These are phyloP conservation scores for Carduelis carduelis DNA, from an alignment of 2,797 vertebrate genomes.

Conservation along the genomic window DNA sequence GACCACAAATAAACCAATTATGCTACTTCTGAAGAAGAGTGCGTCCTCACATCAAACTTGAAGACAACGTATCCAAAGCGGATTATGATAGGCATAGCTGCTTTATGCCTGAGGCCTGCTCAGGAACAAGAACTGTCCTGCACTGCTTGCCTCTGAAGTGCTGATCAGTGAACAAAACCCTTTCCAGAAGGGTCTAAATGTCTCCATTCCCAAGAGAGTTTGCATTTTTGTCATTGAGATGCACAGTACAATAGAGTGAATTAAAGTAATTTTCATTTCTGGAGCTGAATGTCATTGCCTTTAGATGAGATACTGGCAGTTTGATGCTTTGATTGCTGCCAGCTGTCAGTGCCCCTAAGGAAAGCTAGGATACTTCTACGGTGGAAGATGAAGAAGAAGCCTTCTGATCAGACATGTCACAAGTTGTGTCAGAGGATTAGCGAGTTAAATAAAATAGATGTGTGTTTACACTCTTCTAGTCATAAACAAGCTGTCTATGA, in stretches of 20 bases:
- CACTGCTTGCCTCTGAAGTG: background rate
- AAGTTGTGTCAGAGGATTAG: slow-evolving; percentile 31
- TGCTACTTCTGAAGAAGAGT: background rate
- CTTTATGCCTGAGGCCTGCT: background rate
- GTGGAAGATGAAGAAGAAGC: slow-evolving; percentile 29
- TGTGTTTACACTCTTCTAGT: slow-evolving; percentile 24
- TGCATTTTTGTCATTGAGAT: background rate
- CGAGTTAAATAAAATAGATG: slow-evolving; percentile 46
- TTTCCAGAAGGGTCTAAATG: background rate
- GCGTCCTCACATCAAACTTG: background rate
- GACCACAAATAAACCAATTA: background rate
- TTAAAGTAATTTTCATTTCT: slow-evolving; percentile 22
- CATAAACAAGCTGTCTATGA: slow-evolving; percentile 37
- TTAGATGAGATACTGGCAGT: slow-evolving; percentile 25
- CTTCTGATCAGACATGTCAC: slow-evolving; percentile 35
- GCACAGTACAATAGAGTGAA: background rate
- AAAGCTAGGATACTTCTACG: background rate
- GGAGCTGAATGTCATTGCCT: slow-evolving; percentile 39
- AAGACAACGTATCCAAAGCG: background rate
- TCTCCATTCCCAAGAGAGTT: background rate
- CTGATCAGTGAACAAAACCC: background rate
- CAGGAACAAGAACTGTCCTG: background rate
- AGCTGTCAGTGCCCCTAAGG: slow-evolving; percentile 44
- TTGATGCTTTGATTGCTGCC: slow-evolving; percentile 52
- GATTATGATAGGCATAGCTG: background rate